Base-by-base conservation (phyloP, 2,113 vertebrate genomes). In the Alethe castanea region DNA sequence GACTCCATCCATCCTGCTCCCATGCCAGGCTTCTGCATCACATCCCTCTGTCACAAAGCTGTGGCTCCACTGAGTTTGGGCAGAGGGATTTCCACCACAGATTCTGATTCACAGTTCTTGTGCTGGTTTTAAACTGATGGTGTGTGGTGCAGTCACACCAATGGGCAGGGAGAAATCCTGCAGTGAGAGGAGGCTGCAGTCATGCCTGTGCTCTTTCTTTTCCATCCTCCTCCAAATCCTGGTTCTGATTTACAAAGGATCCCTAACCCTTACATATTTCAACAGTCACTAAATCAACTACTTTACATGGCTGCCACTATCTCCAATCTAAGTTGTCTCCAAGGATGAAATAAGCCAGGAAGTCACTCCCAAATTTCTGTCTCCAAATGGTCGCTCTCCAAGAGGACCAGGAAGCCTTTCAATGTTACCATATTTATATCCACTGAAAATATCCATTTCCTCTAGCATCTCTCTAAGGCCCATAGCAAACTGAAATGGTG, bases 61-160 rank as follows among this genome's bases (percentile, higher is more conserved):
- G 26, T 57, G 36, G 25, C 76, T 83, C 54, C 2, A 0, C 0
- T 19, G 6, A 5, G 7, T 22, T 79, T 2, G 0, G 23, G 28
- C 48, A 45, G 59, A 72, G 74, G 42, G 59, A 44, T 86, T 83
- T 86, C 77, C 64, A 59, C 12, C 2, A 1, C 20, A 29, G 29
- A 16, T 50, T 71, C 14, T 31, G 36, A 85, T 40, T 74, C 33
- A 6, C 1, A 1, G 5, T 59, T 25, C 48, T 36, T 6, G 2
- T 12, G 13, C n/a, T 53, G 36, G 26, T 40, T 88, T 86, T 38
- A 60, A 56, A 84, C 19, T 0, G 0, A 24, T n/a, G 50, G 20
- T 17, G 2, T 8, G 8, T 44, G 70, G n/a, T 56, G 61, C 45
- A 80, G 40, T 66, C 36, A 9, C 26, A 45, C 40, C 62, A 25